A percentile compares a stretch with the other conserved stretches of the same genome.
Conservation (phyloP, 1,140 invertebrate genomes). For the Laodelphax striatellus region DNA sequence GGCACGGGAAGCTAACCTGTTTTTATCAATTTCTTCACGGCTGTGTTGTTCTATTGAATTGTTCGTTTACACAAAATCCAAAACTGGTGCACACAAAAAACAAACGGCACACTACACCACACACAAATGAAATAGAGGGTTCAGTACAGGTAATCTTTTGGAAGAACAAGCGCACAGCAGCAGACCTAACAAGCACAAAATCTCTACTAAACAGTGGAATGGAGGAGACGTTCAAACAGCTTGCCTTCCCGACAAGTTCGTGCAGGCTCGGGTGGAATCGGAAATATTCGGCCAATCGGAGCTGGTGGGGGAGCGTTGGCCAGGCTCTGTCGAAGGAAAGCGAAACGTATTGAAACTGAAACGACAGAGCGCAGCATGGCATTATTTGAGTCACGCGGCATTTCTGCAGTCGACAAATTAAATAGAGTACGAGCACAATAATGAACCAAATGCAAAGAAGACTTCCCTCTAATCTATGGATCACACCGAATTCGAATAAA, state of each 20-base stretch:
- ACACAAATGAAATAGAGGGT: neutral
- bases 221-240: neutral
- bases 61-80: neutral
- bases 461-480: no score
- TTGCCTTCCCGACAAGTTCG: neutral
- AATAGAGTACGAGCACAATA: no score
- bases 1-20: neutral
- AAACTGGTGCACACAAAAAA: constrained; percentile 1
- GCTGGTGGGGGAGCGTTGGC: neutral
- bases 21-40: neutral
- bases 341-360: neutral
- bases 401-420: no score
- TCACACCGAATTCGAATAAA: no score
- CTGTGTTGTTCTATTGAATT: neutral
- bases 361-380: no score
- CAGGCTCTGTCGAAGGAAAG: neutral
- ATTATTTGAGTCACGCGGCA: no score
- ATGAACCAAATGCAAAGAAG: no score
- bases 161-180: constrained; percentile 1
- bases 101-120: constrained; percentile 2
- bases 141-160: neutral
- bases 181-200: neutral
- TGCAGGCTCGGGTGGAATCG: neutral
- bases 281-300: neutral
- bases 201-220: neutral